These are phyloP conservation scores for Heterotis niloticus DNA, from an alignment of 2,113 vertebrate species.

Conservation along the genomic window DNA sequence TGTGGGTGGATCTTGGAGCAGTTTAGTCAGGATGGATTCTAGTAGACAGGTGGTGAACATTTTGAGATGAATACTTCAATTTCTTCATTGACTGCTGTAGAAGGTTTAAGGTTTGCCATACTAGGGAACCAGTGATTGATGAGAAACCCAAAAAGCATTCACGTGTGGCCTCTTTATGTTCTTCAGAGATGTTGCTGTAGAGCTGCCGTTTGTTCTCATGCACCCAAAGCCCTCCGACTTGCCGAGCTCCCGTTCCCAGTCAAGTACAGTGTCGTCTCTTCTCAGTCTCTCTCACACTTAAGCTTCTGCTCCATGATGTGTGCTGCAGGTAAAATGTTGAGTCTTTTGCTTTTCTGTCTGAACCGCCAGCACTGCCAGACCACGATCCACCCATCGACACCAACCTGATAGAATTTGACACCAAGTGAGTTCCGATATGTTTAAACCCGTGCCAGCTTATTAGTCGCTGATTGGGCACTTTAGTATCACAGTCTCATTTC, in stretches of 20 bases:
- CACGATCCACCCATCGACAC: constrained; percentile 65
- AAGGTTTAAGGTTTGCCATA: too few species aligned
- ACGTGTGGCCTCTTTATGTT: neutral
- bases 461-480: too few species aligned
- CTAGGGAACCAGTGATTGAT: too few species aligned
- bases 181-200: constrained; percentile 66
- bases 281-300: neutral
- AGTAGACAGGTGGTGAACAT: too few species aligned
- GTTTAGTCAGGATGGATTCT: too few species aligned
- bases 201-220: constrained; percentile 75
- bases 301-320: neutral
- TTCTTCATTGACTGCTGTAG: too few species aligned
- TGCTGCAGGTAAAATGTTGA: neutral
- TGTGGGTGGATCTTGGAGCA: too few species aligned
- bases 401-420: constrained; percentile 77
- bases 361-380: constrained; percentile 57
- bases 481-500: too few species aligned
- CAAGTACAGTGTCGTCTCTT: constrained; percentile 48
- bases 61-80: too few species aligned
- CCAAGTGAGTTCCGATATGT: constrained; percentile 64
- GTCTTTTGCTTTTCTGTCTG: constrained; percentile 16
- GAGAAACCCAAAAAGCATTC: too few species aligned
- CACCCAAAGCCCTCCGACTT: constrained; percentile 72
- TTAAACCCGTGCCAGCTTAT: neutral
- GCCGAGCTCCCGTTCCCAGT: constrained; percentile 52